Evolutionary conservation across 2,113 vertebrate genomes (phyloP), one percentile per base, ranked within the genome.

Genomic region (Phyllostomus hastatus): DNA sequence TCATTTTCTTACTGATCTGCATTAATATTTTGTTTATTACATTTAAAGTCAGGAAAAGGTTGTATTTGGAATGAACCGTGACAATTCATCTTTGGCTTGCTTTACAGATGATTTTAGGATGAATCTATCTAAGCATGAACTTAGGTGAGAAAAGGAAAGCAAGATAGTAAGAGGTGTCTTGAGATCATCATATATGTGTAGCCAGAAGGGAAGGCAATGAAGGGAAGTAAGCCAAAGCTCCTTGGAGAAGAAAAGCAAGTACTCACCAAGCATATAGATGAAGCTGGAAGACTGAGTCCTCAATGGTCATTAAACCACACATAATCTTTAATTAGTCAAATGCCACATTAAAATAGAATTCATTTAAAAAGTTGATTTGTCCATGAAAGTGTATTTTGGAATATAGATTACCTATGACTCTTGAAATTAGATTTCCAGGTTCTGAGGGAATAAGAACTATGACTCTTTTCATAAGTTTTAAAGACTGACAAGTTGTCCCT

Each of bases 361-460:
- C 20, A 22, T 85, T 59, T 88, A 22, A 88, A 88, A 95, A 67
- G 73, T 7, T 80, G 11, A 66, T 28, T 64, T 91, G 38, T 93
- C 20, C 57, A 33, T 89, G 46, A 82, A 91, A 91, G n/a, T 91
- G 3, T 91, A 31, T 69, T 22, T 69, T 80, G 66, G 28, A 90
- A 38, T 75, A 16, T 48, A 93, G 35, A 10, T 33, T 80, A 79
- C 61, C 33, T 33, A 4, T 69, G 85, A 1, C 24, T 95, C n/a
- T 66, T 24, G 43, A 94, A 95, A 69, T 94, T 93, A 67, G 38
- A 59, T 95, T 59, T 86, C 35, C 66, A 89, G 26, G 46, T 87
- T 78, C n/a, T 76, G 43, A 92, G 43, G 7, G 28, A 88, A 57
- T 67, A 38, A 78, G 31, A 35, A 20, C 17, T 87, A 7, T 82